Evolutionary conservation across 2,888 invertebrate species (phyloP), one percentile per base, ranked within the genome.

Genomic region (Hydriomena furcata): DNA sequence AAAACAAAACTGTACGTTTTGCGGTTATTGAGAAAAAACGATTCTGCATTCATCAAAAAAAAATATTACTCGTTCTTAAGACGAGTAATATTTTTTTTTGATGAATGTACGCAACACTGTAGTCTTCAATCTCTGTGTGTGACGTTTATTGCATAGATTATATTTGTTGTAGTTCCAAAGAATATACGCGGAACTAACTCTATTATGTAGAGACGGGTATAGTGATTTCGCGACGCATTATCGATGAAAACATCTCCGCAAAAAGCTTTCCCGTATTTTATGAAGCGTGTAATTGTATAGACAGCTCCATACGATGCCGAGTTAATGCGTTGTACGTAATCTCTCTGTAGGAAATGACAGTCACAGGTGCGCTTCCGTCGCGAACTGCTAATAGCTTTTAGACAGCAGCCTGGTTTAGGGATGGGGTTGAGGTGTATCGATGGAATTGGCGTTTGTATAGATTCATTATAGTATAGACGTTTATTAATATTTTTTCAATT

Each of bases 361-460:
- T 74, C 80, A 66, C 84, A 84, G 85, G 84, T 85, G 84, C 65
- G 78, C 76, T 67, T 67, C 70, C 82, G 79, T 78, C 77, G 83
- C 82, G 81, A 79, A 80, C 85, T 85, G 83, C 87, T 88, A 88
- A 88, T 88, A 87, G 88, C 87, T 88, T 88, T 88, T 87, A 88
- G 88, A 87, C 87, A 85, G 83, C 81, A 68, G 68, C 61, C 59
- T 61, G 48, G 28, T 55, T 10, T 71, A 75, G 78, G 52, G 68
- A 58, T 60, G 79, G 46, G 49, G 49, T 6, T 8, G n/a, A 2
- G 2, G 5, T 17, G 5, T 58, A 37, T 64, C 64, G 66, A 61
- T 60, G 58, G 7, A 31, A 24, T 36, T 44, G 25, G 12, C 17
- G 17, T 17, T 17, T 17, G 4, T 17, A 4, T 17, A n/a, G n/a